These are phyloP conservation scores for Microtus oregoni DNA, from an alignment of 2,113 vertebrate species.

Conservation along the genomic window DNA sequence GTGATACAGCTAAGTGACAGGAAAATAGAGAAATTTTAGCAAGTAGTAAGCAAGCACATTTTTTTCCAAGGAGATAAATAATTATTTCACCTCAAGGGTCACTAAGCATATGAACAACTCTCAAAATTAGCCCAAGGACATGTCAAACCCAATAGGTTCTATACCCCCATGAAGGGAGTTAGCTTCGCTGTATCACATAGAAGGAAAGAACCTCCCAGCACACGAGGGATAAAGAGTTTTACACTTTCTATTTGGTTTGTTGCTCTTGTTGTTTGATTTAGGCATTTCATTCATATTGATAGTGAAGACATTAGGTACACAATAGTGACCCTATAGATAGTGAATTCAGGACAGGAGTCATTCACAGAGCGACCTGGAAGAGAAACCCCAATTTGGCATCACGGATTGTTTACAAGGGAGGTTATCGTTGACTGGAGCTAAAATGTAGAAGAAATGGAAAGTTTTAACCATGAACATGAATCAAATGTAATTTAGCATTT, in stretches of 20 bases:
- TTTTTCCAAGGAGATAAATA: background rate
- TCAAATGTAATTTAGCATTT: constrained; percentile 41
- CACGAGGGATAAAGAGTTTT: background rate
- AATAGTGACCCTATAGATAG: background rate
- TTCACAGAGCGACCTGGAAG: background rate
- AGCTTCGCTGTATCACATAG: background rate
- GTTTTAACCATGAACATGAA: background rate
- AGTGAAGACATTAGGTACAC: background rate
- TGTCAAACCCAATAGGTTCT: background rate
- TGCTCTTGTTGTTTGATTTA: background rate
- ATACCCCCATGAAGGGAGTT: background rate
- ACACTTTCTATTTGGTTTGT: background rate
- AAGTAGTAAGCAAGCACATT: background rate
- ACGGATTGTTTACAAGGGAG: background rate
- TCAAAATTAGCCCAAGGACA: background rate
- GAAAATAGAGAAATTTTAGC: background rate
- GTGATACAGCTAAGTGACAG: background rate
- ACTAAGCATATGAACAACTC: background rate
- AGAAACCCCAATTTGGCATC: background rate
- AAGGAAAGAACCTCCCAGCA: background rate
- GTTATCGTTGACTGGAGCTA: background rate
- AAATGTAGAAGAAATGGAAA: background rate
- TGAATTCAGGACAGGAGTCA: background rate
- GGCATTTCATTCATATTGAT: background rate
- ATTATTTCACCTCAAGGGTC: background rate